Evolutionary conservation across 2,888 invertebrate species (phyloP).

Genomic region (Xanthia icteritia): DNA sequence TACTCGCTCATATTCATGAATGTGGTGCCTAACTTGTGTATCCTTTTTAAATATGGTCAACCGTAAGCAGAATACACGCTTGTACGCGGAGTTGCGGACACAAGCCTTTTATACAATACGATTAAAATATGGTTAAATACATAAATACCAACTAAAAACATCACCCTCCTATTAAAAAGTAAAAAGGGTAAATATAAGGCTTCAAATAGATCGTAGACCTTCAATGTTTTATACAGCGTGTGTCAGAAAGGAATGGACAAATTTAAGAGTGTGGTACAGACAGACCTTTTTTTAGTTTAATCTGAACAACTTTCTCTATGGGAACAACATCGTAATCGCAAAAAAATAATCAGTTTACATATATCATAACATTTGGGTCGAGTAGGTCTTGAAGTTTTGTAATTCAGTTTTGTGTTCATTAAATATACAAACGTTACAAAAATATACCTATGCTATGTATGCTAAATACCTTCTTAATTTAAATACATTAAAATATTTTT

Average conservation of each 20-base stretch:
- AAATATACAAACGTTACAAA: neutral
- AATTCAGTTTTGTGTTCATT: neutral
- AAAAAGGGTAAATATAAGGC: neutral
- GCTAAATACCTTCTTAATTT: neutral
- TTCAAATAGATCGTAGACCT: neutral
- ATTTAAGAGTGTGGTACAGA: too few species aligned
- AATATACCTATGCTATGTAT: neutral
- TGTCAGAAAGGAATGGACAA: too few species aligned
- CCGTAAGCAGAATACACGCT: neutral
- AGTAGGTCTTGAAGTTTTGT: neutral
- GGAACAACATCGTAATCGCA: too few species aligned
- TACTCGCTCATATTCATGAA: slow-evolving; percentile 98
- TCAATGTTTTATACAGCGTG: neutral
- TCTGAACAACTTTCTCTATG: too few species aligned
- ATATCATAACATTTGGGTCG: too few species aligned
- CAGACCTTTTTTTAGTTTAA: too few species aligned
- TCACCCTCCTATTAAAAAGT: neutral
- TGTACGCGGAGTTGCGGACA: neutral
- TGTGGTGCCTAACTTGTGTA: slow-evolving; percentile 96
- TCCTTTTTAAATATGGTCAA: slow-evolving; percentile 89
- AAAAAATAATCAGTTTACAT: too few species aligned
- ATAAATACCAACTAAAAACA: neutral
- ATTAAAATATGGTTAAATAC: neutral
- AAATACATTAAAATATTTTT: neutral
- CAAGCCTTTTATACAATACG: neutral